These are phyloP conservation scores for Pristionchus entomophagus DNA, from an alignment of 2,888 invertebrate genomes.

Conservation along the genomic window DNA sequence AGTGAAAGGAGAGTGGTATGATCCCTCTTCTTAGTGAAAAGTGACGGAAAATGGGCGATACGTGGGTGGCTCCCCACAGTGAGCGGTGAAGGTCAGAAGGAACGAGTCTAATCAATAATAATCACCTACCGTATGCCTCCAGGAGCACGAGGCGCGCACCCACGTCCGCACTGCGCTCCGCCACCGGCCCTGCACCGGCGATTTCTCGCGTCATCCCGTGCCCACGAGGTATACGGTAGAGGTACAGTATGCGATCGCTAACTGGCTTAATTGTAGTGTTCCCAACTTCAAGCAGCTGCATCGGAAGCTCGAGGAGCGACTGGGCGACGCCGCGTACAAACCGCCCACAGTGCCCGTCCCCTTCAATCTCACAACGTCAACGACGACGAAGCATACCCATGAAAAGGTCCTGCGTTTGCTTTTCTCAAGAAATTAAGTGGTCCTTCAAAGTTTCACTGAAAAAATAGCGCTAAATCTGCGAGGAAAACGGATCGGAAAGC, in stretches of 20 bases:
- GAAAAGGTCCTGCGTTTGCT: neutral
- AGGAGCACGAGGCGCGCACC: slow-evolving; percentile 39
- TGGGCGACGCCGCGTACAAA: neutral
- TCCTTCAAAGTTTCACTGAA: neutral
- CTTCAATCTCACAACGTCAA: neutral
- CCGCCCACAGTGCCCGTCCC: slow-evolving; percentile 36
- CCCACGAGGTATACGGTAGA: neutral
- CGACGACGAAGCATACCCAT: neutral
- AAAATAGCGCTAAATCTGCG: neutral
- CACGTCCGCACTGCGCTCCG: slow-evolving; percentile 10
- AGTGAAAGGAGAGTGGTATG: slow-evolving; percentile 6
- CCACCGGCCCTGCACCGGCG: slow-evolving; percentile 29
- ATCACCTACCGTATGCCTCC: neutral
- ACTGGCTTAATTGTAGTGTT: slow-evolving; percentile 22
- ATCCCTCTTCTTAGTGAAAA: neutral
- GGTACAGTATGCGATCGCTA: neutral
- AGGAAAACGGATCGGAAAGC: neutral
- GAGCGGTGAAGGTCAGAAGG: neutral
- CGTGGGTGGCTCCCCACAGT: neutral
- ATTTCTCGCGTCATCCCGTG: neutral
- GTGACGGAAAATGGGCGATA: neutral
- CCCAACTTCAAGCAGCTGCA: slow-evolving; percentile 42
- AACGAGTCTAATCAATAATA: neutral
- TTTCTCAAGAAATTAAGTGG: neutral
- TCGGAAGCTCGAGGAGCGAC: slow-evolving; percentile 19